These are phyloP conservation scores for Ondatra zibethicus DNA, from an alignment of 2,113 vertebrate genomes.

Conservation along the genomic window DNA sequence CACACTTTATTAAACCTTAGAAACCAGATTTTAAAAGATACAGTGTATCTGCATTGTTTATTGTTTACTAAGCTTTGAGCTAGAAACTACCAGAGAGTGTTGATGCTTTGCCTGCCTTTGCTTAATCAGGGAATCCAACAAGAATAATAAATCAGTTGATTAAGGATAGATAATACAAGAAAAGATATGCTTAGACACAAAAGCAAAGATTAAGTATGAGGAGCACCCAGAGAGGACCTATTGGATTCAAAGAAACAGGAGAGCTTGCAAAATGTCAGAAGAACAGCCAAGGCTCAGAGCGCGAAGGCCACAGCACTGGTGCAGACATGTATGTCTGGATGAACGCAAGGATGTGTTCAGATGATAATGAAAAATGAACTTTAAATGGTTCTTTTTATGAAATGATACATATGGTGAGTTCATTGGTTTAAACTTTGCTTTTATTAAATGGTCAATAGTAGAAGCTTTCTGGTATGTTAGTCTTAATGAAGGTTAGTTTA, in stretches of 20 bases:
- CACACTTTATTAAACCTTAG: background rate
- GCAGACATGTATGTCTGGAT: background rate
- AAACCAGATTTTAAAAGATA: background rate
- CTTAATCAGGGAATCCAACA: background rate
- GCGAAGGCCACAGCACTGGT: background rate
- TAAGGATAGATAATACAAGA: background rate
- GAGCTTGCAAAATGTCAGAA: background rate
- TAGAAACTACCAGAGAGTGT: background rate
- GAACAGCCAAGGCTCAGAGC: background rate
- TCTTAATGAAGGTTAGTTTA: background rate
- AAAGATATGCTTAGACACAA: background rate
- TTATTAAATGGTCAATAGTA: background rate
- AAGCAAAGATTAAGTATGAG: background rate
- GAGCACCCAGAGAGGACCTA: background rate
- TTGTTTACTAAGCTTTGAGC: background rate
- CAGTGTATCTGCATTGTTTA: background rate
- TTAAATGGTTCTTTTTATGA: background rate
- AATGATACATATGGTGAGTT: background rate
- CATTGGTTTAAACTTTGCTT: background rate
- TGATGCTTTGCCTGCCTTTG: background rate
- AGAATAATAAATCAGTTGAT: background rate
- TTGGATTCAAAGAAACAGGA: background rate
- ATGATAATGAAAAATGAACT: background rate
- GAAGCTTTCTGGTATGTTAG: background rate
- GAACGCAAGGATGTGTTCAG: background rate